Base-by-base conservation (phyloP, 2,797 vertebrate genomes). In the Cirrhinus mrigala region DNA sequence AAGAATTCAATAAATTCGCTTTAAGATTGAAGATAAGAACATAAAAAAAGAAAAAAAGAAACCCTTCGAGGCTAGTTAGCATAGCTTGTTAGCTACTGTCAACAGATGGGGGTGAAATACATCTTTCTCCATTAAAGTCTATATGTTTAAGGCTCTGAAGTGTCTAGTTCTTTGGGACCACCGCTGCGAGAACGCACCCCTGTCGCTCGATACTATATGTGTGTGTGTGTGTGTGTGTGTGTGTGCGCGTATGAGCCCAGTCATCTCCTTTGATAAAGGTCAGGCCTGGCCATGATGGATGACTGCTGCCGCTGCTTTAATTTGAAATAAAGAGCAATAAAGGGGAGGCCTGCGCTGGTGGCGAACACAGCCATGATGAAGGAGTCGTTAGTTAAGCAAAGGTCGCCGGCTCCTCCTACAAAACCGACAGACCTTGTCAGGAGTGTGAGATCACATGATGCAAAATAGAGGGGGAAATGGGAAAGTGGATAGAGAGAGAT, bases 311-410 rank as follows among this genome's bases (percentile, higher is more conserved):
- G 87, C 90, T 92, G 81, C 92, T 96, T 95, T 95, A 93, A 95
- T 95, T 95, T 93, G 94, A 95, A 94, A 94, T 94, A 90, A 95
- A 94, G 92, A 94, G 90, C 93, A 95, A 94, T 95, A 95, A 94
- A 94, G 89, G 88, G 83, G 81, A 87, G 87, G 90, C 88, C 91
- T 88, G 87, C 81, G 86, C 93, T 92, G 85, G 86, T 87, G 83
- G 85, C 86, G 90, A 52, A 29, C 16, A 83, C 91, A 71, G 64
- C 92, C 91, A 94, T 92, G 94, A 94, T 94, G 93, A 92, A 95
- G 92, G 90, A 94, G 86, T 92, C 94, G 94, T 96, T 95, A 94
- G 93, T 93, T 95, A 96, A 96, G 92, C 89, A 96, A 97, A 97
- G 96, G 96, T 97, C 95, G 93, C 86, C 14, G n/a, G 86, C 91